Evolutionary conservation across 2,888 invertebrate genomes (phyloP).

Genomic region (Tromatobia lineatoria): DNA sequence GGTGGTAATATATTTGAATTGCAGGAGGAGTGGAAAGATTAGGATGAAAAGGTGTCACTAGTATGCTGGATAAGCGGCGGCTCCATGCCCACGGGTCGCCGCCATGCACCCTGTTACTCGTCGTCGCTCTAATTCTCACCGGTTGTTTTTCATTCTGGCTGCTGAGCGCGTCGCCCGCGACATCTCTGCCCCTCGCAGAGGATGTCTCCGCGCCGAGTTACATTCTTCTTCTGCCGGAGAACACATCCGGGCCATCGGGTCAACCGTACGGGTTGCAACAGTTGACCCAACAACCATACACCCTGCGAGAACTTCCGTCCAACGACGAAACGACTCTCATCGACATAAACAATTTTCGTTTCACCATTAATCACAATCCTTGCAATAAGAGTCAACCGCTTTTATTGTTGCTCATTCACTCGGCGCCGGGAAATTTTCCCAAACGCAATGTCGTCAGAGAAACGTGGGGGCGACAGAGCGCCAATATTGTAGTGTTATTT

Average conservation of each 20-base stretch:
- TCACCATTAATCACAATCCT: slow-evolving; percentile 87
- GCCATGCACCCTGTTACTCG: slow-evolving; percentile 78
- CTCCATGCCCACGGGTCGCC: slow-evolving; percentile 79
- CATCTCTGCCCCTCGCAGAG: slow-evolving; percentile 67
- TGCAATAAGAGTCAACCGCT: slow-evolving; percentile 86
- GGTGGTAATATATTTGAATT: too few species aligned
- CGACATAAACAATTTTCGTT: slow-evolving; percentile 88
- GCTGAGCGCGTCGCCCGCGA: slow-evolving; percentile 75
- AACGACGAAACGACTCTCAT: slow-evolving; percentile 82
- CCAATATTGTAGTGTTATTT: slow-evolving; percentile 83
- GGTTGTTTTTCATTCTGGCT: slow-evolving; percentile 81
- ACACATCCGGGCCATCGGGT: slow-evolving; percentile 71
- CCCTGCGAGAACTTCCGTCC: slow-evolving; percentile 78
- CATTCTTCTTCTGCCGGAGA: slow-evolving; percentile 75
- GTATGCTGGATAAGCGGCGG: slow-evolving; percentile 82
- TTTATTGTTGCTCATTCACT: slow-evolving; percentile 86
- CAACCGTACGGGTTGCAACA: slow-evolving; percentile 48
- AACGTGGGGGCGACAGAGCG: slow-evolving; percentile 85
- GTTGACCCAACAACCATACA: slow-evolving; percentile 71
- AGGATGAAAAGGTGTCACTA: slow-evolving; percentile 74
- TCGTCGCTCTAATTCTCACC: slow-evolving; percentile 77
- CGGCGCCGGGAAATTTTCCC: slow-evolving; percentile 85
- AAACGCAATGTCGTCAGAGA: slow-evolving; percentile 85
- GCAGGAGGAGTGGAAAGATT: slow-evolving; percentile 68
- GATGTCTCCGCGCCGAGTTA: slow-evolving; percentile 74